Percentiles rank a stretch among this genome's conserved stretches.
These are phyloP conservation scores for Polypedilum pembai DNA, from an alignment of 1,140 invertebrate species.

Conservation along the genomic window DNA sequence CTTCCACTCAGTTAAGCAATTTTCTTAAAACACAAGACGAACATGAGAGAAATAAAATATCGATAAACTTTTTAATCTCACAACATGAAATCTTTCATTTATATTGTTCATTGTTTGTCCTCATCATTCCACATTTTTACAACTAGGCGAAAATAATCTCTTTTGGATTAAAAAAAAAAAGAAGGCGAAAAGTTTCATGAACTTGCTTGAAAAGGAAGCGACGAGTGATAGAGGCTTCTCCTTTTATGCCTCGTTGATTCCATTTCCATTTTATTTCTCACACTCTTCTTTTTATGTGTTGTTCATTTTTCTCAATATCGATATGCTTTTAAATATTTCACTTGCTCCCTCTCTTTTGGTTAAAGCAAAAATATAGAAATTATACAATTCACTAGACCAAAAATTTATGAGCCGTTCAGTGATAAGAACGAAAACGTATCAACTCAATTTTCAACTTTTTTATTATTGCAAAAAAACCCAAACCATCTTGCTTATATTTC, in stretches of 20 bases:
- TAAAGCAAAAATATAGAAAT: not conserved
- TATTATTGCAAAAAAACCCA: too few species aligned
- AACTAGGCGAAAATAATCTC: conserved; percentile 8
- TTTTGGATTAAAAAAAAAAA: not conserved
- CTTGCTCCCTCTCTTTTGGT: not conserved
- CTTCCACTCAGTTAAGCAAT: not conserved
- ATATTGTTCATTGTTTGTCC: not conserved
- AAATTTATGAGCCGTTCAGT: conserved; percentile 6
- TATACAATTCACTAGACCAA: conserved; percentile 12
- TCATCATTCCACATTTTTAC: not conserved
- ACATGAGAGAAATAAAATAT: not conserved
- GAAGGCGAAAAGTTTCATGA: not conserved
- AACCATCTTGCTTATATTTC: too few species aligned
- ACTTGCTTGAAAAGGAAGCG: not conserved
- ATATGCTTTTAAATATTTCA: not conserved
- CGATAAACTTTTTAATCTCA: not conserved
- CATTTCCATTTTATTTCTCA: conserved; percentile 1
- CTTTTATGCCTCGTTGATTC: conserved; percentile 5
- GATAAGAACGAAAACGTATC: not conserved
- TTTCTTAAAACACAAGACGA: too few species aligned
- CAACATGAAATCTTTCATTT: not conserved
- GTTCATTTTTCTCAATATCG: not conserved
- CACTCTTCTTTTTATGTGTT: too few species aligned
- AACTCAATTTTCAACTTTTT: not conserved
- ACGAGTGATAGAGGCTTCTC: not conserved